Evolutionary conservation across 53 echinoderm and acorn worm genomes (phyloP).

Genomic region (Luidia sarsii): DNA sequence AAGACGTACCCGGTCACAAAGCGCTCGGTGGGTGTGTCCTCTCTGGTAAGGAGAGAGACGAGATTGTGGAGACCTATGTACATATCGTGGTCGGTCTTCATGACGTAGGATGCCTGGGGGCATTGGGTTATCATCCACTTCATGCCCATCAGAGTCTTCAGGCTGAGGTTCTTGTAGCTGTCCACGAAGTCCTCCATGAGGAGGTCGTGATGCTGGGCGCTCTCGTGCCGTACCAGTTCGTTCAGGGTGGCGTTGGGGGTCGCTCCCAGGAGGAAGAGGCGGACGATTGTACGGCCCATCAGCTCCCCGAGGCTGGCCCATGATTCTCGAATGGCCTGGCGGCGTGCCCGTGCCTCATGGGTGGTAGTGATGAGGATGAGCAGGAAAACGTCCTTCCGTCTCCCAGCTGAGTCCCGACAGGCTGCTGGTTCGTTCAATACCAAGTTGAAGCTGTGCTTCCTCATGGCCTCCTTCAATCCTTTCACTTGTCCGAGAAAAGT

Average conservation of each 20-base stretch:
- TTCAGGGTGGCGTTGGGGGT: neutral
- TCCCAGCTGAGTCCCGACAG: constrained; percentile 36
- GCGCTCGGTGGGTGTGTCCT: neutral
- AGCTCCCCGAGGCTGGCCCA: constrained; percentile 56
- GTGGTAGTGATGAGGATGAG: constrained; percentile 50
- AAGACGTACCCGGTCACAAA: constrained; percentile 48
- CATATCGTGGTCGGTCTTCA: constrained; percentile 80
- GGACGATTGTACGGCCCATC: constrained; percentile 45
- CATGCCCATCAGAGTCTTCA: constrained; percentile 73
- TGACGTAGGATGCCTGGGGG: constrained; percentile 58
- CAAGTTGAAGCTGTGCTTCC: constrained; percentile 57
- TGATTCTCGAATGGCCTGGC: constrained; percentile 55
- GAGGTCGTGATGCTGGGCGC: constrained; percentile 42
- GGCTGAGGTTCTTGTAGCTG: constrained; percentile 63
- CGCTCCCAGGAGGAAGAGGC: constrained; percentile 61
- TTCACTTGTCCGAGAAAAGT: no score
- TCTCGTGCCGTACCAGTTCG: constrained; percentile 25
- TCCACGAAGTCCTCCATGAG: constrained; percentile 66
- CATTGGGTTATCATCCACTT: constrained; percentile 60
- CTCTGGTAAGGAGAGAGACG: constrained; percentile 9
- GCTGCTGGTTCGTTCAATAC: constrained; percentile 58
- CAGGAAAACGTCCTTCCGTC: constrained; percentile 38
- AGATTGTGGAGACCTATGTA: constrained; percentile 58
- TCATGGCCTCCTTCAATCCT: no score
- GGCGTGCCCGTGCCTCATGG: constrained; percentile 41